Base-by-base conservation (phyloP, 1,140 invertebrate genomes). In the Oryctes rhinoceros region DNA sequence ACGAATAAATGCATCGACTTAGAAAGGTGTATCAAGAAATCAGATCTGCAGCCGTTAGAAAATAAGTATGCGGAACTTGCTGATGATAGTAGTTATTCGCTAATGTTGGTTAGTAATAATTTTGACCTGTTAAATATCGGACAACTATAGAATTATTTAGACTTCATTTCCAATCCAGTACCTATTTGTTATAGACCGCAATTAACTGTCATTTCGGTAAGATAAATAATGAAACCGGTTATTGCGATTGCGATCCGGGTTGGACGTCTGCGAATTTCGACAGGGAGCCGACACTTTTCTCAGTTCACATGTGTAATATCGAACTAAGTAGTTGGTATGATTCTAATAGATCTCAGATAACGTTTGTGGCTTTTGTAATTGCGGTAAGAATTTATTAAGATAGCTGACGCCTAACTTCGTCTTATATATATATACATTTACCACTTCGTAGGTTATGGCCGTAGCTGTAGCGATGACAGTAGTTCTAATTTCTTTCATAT, bases 291-390 rank as follows among this genome's bases (percentile, higher is more conserved):
- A 83, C 82, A 30, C 78, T 86, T 15, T 79, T 83, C 18, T 74
- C 80, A 3, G 83, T 83, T 76, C 86, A 87, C 79, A 86, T 87
- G 85, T 87, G 86, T 79, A 87, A 86, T 71, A 84, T 86, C 3
- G 80, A 83, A 75, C 53, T 82, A 9, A 79, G 76, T 39, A 82
- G 80, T 77, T 85, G 85, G 85, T 78, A 84, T 35, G 74, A 76
- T 24, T 39, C 67, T 20, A 80, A 80, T 20, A 49, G 75, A 18
- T 75, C 47, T 5, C 48, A 59, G 37, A 44, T 80, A 24, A 80
- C 67, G 30, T 59, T 80, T 53, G 53, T 74, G 11, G 71, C 75
- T 24, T 59, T 80, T 37, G 4, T 80, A 30, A 78, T 80, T 49
- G 37, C 65, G 15, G 80, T 80, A 78, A 13, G 76, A 3, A 24